These are phyloP conservation scores for Hydra vulgaris DNA, from an alignment of 30 jellyfish, hydroid and myxozoan genomes.

Conservation along the genomic window DNA sequence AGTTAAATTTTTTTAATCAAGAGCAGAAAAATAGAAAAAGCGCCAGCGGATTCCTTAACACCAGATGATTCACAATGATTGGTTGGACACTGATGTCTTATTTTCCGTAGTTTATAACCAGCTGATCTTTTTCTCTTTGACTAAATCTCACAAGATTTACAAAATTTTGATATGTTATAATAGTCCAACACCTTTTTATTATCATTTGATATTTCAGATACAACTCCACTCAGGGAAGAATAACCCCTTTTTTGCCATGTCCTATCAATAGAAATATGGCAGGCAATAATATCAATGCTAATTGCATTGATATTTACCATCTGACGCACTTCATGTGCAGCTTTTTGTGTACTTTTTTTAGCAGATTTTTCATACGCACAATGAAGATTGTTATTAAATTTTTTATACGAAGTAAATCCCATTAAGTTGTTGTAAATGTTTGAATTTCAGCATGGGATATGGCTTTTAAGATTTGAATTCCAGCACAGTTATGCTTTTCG, in stretches of 20 bases:
- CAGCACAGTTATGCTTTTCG: no score
- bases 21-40: background rate
- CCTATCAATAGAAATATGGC: background rate
- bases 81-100: background rate
- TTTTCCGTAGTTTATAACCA: background rate
- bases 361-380: background rate
- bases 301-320: background rate
- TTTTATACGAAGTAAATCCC: background rate
- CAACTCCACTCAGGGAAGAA: background rate
- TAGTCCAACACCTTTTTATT: background rate
- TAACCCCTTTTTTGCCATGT: background rate
- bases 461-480: background rate
- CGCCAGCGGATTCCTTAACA: background rate
- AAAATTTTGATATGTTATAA: background rate
- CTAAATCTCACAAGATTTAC: background rate
- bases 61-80: background rate
- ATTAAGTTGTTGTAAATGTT: no score
- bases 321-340: background rate
- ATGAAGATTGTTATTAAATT: background rate
- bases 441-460: no score
- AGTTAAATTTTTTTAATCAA: background rate
- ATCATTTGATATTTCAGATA: background rate
- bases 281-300: background rate
- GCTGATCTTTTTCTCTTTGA: background rate
- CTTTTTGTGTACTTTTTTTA: background rate